These are phyloP conservation scores for Hyalella azteca DNA, from an alignment of 2,888 invertebrate species.

Conservation along the genomic window DNA sequence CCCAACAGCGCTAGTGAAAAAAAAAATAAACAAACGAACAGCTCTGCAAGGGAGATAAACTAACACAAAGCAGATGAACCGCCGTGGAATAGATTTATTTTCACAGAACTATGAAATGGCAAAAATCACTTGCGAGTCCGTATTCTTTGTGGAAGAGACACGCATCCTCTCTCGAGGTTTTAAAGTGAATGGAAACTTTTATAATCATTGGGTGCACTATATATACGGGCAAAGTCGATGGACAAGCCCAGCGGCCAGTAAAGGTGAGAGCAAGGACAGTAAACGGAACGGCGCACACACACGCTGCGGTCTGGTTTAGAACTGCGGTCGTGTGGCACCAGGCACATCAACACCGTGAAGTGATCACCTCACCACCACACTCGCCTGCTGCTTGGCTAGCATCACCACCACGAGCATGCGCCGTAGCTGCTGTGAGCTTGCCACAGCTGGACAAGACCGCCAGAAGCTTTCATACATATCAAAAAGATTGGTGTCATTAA, in stretches of 20 bases:
- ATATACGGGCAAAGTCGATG: not conserved
- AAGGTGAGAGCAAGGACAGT: not conserved
- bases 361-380: not conserved
- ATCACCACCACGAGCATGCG: conserved; percentile 11
- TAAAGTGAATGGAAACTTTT: conserved; percentile 16
- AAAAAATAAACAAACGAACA: too few species aligned
- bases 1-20: too few species aligned
- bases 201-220: conserved; percentile 25
- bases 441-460: not conserved
- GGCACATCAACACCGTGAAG: not conserved
- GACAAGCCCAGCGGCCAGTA: not conserved
- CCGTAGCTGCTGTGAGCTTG: not conserved
- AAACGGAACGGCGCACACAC: not conserved
- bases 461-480: not conserved
- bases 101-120: conserved; percentile 52
- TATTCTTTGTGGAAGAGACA: conserved; percentile 55
- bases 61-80: not conserved
- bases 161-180: conserved; percentile 36
- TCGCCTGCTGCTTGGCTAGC: not conserved
- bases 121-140: conserved; percentile 49
- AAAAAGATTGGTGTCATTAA: too few species aligned
- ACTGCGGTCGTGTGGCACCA: conserved; percentile 6
- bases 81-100: not conserved
- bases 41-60: too few species aligned
- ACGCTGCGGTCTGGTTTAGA: not conserved